These are phyloP conservation scores for Blomia tropicalis DNA, from an alignment of 2,888 invertebrate species.

Conservation along the genomic window DNA sequence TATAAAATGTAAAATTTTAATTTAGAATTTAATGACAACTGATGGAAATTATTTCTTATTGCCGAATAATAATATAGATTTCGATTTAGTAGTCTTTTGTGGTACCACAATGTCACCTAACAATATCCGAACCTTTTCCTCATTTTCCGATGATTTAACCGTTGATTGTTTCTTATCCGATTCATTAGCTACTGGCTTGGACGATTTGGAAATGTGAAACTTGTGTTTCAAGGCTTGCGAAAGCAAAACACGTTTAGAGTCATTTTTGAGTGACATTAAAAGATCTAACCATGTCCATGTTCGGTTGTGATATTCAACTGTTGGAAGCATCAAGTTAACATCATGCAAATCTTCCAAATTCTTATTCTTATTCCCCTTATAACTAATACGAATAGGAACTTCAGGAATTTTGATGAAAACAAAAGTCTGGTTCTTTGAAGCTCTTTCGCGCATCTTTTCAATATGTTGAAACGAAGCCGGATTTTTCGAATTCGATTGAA, in stretches of 20 bases:
- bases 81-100: constrained; percentile 11
- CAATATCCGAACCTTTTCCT: constrained; percentile 24
- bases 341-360: constrained; percentile 90
- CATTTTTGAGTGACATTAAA: constrained; percentile 81
- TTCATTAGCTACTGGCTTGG: constrained; percentile 12
- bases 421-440: constrained; percentile 94
- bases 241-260: constrained; percentile 67
- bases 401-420: constrained; percentile 96
- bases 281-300: constrained; percentile 99
- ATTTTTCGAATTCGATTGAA: neutral
- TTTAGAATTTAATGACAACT: neutral
- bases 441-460: constrained; percentile 54
- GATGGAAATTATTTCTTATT: constrained; percentile 7
- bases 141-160: constrained; percentile 18
- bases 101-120: constrained; percentile 23
- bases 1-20: neutral
- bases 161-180: constrained; percentile 2
- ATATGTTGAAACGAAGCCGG: constrained; percentile 19
- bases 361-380: constrained; percentile 95
- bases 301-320: constrained; percentile 92
- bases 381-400: constrained; percentile 74
- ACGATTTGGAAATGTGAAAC: constrained; percentile 20
- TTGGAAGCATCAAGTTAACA: constrained; percentile 80
- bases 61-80: constrained; percentile 17
- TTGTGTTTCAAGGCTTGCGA: constrained; percentile 45